Conservation (phyloP, 1,140 invertebrate species). For the Oreohelix idahoensis region DNA sequence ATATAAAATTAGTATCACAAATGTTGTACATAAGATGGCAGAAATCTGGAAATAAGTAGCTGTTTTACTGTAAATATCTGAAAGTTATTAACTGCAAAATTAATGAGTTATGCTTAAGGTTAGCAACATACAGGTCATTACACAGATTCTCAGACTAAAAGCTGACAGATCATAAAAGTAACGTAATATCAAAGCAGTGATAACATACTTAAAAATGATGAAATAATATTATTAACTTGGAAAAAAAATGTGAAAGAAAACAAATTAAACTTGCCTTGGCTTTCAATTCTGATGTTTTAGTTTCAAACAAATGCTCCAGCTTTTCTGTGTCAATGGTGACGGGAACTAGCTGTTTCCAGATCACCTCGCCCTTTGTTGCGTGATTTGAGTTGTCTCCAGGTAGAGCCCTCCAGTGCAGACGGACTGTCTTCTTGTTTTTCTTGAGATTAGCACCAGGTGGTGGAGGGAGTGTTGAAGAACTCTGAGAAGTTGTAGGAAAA, state of each 20-base stretch:
- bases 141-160: too few species aligned
- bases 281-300: slow-evolving; percentile 94
- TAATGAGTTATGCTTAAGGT: neutral
- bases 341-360: slow-evolving; percentile 95
- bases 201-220: too few species aligned
- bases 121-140: too few species aligned
- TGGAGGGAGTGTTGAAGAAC: slow-evolving; percentile 67
- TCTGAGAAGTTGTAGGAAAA: slow-evolving; percentile 73
- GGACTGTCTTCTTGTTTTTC: slow-evolving; percentile 98
- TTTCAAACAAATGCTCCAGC: slow-evolving; percentile 97
- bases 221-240: too few species aligned
- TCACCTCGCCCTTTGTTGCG: slow-evolving; percentile 80
- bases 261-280: slow-evolving; percentile 79
- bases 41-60: neutral
- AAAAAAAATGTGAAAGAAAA: neutral
- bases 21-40: neutral
- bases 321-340: slow-evolving; percentile 89
- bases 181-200: too few species aligned
- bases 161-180: too few species aligned
- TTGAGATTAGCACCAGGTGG: slow-evolving; percentile 75
- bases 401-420: slow-evolving; percentile 97
- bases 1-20: neutral
- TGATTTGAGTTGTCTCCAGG: slow-evolving; percentile 77
- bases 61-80: neutral
- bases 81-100: neutral